Evolutionary conservation across 2,888 invertebrate species (phyloP).

Genomic region (Cistogaster globosa): DNA sequence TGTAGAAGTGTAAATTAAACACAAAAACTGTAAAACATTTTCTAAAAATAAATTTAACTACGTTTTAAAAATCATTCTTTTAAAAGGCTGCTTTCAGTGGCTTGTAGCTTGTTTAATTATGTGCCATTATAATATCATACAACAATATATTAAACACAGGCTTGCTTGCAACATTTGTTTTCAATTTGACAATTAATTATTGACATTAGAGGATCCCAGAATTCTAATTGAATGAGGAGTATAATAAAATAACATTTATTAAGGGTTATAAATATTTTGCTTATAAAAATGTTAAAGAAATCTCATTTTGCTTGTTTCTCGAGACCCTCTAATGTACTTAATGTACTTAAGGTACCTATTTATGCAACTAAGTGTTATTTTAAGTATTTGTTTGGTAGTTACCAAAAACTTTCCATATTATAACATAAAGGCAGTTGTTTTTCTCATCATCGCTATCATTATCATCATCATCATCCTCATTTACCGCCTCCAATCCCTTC

Average conservation of each 20-base stretch:
- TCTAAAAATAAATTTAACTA: conserved; percentile 24
- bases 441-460: conserved; percentile 76
- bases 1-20: conserved; percentile 5
- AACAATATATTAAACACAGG: conserved; percentile 14
- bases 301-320: not conserved
- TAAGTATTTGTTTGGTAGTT: conserved; percentile 79
- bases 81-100: conserved; percentile 8
- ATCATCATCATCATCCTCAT: conserved; percentile 71
- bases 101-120: not conserved
- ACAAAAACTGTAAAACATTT: not conserved
- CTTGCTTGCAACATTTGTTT: no score
- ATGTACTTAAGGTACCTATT: not conserved
- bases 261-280: no score
- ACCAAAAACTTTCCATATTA: conserved; percentile 88
- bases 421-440: conserved; percentile 89
- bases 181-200: not conserved
- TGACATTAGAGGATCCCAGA: conserved; percentile 4
- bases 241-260: no score
- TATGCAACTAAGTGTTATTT: not conserved
- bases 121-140: conserved; percentile 6
- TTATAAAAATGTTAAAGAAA: no score
- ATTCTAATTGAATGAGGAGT: not conserved
- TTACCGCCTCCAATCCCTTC: conserved; percentile 80
- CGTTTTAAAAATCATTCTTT: conserved; percentile 20
- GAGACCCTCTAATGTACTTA: not conserved